Percentiles rank a stretch among this genome's conserved stretches.
These are phyloP conservation scores for Tricholaema leucomelas DNA, from an alignment of 2,113 vertebrate species.

Conservation along the genomic window DNA sequence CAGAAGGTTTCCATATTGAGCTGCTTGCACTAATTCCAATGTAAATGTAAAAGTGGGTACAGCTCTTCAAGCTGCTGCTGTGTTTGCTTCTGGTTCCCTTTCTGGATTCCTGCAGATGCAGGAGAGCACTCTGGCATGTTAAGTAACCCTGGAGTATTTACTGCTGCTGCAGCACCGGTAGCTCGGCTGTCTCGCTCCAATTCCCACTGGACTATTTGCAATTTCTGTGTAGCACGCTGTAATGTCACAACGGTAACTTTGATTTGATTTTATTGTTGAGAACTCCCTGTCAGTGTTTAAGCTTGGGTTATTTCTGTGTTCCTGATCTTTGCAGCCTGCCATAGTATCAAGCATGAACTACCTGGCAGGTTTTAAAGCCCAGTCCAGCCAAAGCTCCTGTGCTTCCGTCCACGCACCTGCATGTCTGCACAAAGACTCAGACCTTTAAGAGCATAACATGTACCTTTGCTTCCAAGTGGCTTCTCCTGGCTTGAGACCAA, in stretches of 20 bases:
- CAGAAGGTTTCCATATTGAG: constrained; percentile 3
- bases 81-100: constrained; percentile 17
- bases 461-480: background rate
- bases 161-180: background rate
- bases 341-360: background rate
- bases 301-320: background rate
- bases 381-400: background rate
- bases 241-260: background rate
- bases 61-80: constrained; percentile 45
- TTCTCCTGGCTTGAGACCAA: background rate
- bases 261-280: background rate
- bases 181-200: background rate
- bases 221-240: background rate
- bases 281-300: background rate
- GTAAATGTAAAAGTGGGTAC: constrained; percentile 37
- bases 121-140: constrained; percentile 12
- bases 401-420: background rate
- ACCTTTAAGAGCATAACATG: background rate
- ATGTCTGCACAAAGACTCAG: background rate
- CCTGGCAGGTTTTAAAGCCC: background rate
- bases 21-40: constrained; percentile 32
- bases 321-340: background rate
- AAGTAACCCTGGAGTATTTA: constrained; percentile 15
- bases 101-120: constrained; percentile 26
- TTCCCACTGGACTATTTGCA: background rate